These are phyloP conservation scores for Odontothrips loti DNA, from an alignment of 2,888 invertebrate species.

Conservation along the genomic window DNA sequence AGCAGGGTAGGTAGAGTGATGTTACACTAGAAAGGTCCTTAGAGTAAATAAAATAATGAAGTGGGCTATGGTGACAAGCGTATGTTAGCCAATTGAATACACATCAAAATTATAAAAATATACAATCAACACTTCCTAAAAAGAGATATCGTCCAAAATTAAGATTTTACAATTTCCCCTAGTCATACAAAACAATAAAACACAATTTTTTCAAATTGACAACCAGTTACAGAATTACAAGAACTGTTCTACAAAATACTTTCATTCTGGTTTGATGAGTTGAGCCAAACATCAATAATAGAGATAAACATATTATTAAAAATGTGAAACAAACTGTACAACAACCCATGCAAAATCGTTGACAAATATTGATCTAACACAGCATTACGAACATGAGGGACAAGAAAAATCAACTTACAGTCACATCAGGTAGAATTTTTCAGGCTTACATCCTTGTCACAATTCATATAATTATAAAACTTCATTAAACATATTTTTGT, in stretches of 20 bases:
- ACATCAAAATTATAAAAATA: background rate
- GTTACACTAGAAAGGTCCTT: background rate
- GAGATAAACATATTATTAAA: background rate
- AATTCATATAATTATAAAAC: slow-evolving; percentile 9
- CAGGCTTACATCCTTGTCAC: background rate
- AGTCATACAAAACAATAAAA: background rate
- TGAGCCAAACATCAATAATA: background rate
- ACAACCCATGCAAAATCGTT: background rate
- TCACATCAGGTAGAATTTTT: background rate
- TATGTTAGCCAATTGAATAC: background rate
- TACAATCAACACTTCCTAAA: background rate
- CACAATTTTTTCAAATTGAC: background rate
- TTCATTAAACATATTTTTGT: background rate
- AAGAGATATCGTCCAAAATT: background rate
- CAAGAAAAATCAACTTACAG: background rate
- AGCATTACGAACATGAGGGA: background rate
- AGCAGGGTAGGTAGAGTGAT: background rate
- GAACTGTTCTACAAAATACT: no score
- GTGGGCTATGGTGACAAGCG: background rate
- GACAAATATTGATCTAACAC: background rate
- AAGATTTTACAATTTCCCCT: background rate
- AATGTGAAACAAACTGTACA: background rate
- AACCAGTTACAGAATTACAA: background rate
- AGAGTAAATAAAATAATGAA: background rate
- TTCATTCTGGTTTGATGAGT: background rate